Evolutionary conservation across 2,888 invertebrate genomes (phyloP).

Genomic region (Dicyrtoma fusca): DNA sequence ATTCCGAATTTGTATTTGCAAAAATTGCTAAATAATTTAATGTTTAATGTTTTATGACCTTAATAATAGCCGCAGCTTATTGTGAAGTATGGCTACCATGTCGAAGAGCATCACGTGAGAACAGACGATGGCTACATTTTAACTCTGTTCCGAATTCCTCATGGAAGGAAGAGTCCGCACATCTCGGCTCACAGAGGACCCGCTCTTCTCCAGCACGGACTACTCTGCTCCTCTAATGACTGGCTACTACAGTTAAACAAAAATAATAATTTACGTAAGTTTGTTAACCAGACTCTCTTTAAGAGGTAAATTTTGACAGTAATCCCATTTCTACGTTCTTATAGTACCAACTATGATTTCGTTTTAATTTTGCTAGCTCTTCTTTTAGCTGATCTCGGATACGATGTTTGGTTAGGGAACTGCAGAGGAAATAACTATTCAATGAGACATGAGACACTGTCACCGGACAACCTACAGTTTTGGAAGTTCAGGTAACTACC

Average conservation of each 20-base stretch:
- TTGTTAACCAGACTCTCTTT: too few relatives aligned
- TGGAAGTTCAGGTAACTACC: constrained; percentile 18
- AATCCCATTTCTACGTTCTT: too few relatives aligned
- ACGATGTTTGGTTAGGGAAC: constrained; percentile 59
- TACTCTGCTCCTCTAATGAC: constrained; percentile 13
- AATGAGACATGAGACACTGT: constrained; percentile 57
- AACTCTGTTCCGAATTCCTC: not conserved
- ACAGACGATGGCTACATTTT: not conserved
- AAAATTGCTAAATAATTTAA: too few relatives aligned
- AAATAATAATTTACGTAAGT: too few relatives aligned
- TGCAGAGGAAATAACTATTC: constrained; percentile 62
- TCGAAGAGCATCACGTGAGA: not conserved
- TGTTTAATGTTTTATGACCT: too few relatives aligned
- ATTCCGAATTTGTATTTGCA: too few relatives aligned
- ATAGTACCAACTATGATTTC: too few relatives aligned
- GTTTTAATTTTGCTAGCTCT: too few relatives aligned
- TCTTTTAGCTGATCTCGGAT: constrained; percentile 1
- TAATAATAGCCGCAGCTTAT: too few relatives aligned
- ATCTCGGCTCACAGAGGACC: not conserved
- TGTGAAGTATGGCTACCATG: not conserved
- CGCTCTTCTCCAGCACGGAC: not conserved
- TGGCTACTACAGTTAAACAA: too few relatives aligned
- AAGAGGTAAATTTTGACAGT: too few relatives aligned
- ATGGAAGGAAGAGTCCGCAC: too few relatives aligned
- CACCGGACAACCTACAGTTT: not conserved